phyloP scores from a whole-genome alignment of 2,797 vertebrate species.

The Microcaecilia unicolor region DNA sequence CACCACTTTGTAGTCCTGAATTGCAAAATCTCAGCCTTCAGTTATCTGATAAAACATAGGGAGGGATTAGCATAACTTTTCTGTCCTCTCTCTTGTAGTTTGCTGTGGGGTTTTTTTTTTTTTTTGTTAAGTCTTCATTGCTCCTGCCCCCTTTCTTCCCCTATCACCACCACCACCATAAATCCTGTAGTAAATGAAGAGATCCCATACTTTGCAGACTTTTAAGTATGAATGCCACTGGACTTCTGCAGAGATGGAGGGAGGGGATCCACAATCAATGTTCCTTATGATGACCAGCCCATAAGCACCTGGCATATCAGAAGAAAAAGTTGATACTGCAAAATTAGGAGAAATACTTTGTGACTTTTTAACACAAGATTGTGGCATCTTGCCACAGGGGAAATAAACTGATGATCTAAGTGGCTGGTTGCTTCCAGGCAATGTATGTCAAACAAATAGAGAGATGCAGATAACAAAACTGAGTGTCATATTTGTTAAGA shows the following conservation, averaged over 20 bases:
- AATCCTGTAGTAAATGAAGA: constrained; percentile 30
- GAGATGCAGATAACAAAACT: too few species aligned
- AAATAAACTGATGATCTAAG: background rate
- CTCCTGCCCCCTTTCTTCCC: constrained; percentile 4
- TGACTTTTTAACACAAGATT: background rate
- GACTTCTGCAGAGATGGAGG: background rate
- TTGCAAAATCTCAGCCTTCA: constrained; percentile 48
- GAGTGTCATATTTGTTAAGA: too few species aligned
- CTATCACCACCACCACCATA: constrained; percentile 10
- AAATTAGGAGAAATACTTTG: rapidly evolving
- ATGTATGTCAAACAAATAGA: too few species aligned
- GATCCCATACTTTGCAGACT: constrained; percentile 14
- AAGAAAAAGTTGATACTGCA: background rate
- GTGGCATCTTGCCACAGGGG: background rate
- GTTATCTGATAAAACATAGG: constrained; percentile 42
- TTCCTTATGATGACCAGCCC: rapidly evolving
- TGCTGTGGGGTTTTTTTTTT: constrained; percentile 18
- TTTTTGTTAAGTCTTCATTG: constrained; percentile 19
- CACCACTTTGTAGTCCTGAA: constrained; percentile 37
- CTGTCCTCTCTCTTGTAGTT: constrained; percentile 24
- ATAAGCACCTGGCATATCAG: rapidly evolving
- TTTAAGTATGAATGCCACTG: background rate
- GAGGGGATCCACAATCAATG: background rate
- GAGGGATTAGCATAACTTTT: constrained; percentile 36
- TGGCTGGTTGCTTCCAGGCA: too few species aligned